Evolutionary conservation across 1,140 invertebrate species (phyloP).

Genomic region (Sycophila sp.): DNA sequence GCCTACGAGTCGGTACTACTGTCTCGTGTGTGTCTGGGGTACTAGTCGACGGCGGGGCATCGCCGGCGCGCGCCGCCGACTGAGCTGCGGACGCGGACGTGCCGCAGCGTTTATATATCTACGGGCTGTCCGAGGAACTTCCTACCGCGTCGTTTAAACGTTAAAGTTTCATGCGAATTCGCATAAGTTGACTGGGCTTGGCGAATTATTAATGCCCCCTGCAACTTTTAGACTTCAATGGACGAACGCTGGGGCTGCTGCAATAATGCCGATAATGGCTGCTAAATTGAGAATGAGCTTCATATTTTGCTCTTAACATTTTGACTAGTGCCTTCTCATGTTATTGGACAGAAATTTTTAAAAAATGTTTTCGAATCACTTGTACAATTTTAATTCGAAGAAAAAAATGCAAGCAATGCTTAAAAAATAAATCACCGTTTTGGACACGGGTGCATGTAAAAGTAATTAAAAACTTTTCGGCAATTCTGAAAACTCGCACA

Average conservation of each 20-base stretch:
- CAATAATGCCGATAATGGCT: slow-evolving; percentile 15
- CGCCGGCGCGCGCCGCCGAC: no score
- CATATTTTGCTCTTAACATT: background rate
- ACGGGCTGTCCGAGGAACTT: slow-evolving; percentile 25
- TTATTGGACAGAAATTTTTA: no score
- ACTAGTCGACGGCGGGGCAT: background rate
- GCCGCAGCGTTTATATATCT: slow-evolving; percentile 23
- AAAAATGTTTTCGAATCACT: no score
- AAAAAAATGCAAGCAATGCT: no score
- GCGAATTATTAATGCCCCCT: slow-evolving; percentile 31
- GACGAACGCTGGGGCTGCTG: background rate
- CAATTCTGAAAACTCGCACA: no score
- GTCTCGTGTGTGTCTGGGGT: background rate
- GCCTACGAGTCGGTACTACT: background rate
- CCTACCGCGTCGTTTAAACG: slow-evolving; percentile 24
- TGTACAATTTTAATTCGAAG: no score
- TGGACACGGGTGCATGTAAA: no score
- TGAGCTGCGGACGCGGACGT: background rate
- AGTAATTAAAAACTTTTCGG: no score
- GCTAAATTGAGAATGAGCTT: slow-evolving; percentile 8
- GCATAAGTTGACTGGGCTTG: slow-evolving; percentile 19
- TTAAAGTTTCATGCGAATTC: slow-evolving; percentile 36
- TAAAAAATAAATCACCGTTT: no score
- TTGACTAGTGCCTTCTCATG: no score
- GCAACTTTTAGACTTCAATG: slow-evolving; percentile 28